Conservation (phyloP, 35 echinoderm and acorn worm genomes). For the Lytechinus variegatus region DNA sequence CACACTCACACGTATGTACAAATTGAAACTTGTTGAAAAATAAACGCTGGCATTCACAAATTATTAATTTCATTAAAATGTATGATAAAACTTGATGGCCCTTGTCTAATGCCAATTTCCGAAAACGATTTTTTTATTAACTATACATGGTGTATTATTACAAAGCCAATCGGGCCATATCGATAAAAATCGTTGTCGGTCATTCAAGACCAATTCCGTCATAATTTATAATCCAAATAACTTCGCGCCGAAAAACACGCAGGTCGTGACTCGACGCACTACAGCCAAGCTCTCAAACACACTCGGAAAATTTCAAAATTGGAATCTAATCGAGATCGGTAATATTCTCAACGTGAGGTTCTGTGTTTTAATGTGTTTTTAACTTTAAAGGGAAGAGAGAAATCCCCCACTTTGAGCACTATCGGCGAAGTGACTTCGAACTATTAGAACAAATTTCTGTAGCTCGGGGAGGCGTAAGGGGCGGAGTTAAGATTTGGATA, state of each 20-base stretch:
- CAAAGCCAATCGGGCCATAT: neutral
- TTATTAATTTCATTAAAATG: too few relatives aligned
- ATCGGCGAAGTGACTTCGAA: neutral
- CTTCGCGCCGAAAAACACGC: neutral
- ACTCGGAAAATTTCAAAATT: neutral
- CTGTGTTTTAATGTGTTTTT: neutral
- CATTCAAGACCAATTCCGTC: neutral
- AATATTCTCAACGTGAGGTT: neutral
- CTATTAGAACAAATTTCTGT: too few relatives aligned
- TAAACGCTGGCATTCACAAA: too few relatives aligned
- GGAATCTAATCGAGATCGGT: neutral
- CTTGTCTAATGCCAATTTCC: too few relatives aligned
- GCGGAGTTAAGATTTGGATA: too few relatives aligned
- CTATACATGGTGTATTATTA: neutral
- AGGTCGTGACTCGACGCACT: neutral
- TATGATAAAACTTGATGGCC: too few relatives aligned
- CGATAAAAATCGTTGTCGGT: neutral
- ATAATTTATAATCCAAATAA: neutral
- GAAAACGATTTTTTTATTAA: too few relatives aligned
- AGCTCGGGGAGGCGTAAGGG: too few relatives aligned
- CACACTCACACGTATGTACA: too few relatives aligned
- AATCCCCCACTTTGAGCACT: neutral
- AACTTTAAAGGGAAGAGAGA: neutral
- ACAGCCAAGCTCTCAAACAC: neutral
- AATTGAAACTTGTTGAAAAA: too few relatives aligned